Percentiles rank a stretch among this genome's conserved stretches.
Conservation (phyloP, 2,797 vertebrate species). For the Chelmon rostratus region DNA sequence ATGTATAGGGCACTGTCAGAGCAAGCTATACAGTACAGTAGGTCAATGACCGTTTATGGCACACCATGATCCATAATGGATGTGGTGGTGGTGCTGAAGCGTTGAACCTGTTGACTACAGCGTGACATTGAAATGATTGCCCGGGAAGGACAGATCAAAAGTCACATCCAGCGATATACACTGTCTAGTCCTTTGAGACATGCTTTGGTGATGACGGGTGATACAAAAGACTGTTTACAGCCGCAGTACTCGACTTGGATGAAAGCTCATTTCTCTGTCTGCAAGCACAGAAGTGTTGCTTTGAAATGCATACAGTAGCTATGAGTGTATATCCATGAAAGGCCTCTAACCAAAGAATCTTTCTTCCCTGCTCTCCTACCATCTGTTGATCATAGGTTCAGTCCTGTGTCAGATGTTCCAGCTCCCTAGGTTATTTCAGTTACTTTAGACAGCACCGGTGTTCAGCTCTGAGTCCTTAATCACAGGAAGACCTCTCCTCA, state of each 20-base stretch:
- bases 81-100: neutral
- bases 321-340: conserved; percentile 33
- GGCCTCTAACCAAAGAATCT: conserved; percentile 38
- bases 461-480: conserved; percentile 62
- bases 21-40: conserved; percentile 18
- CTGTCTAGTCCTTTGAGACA: conserved; percentile 2
- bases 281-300: conserved; percentile 1
- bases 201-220: neutral
- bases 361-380: conserved; percentile 36
- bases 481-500: conserved; percentile 69
- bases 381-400: conserved; percentile 75
- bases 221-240: conserved; percentile 14
- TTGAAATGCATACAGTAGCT: conserved; percentile 15
- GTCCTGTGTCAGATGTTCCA: conserved; percentile 75
- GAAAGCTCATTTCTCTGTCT: neutral
- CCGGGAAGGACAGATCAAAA: neutral
- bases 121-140: conserved; percentile 1
- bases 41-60: neutral
- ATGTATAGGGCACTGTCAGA: neutral
- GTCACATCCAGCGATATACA: conserved; percentile 14
- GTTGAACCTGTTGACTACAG: conserved; percentile 7
- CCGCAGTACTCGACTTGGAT: conserved; percentile 5
- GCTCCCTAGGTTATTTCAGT: conserved; percentile 73
- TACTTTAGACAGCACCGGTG: conserved; percentile 52
- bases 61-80: neutral